phyloP scores from a whole-genome alignment of 2,888 invertebrate genomes.

The Doris montereyensis region DNA sequence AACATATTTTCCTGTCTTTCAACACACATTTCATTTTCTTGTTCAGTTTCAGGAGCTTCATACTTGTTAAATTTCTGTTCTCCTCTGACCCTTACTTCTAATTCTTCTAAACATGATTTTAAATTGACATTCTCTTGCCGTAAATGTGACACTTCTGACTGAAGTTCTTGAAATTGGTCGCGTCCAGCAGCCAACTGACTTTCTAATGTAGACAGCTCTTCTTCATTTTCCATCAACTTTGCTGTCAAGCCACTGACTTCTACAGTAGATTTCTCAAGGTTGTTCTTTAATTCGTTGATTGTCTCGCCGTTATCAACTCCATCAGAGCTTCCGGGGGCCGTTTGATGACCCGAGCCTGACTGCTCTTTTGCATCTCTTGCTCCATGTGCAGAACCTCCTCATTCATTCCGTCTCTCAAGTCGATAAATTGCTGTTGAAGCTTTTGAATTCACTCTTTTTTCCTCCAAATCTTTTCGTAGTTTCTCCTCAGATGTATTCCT shows the following conservation, averaged over 20 bases:
- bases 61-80: no score
- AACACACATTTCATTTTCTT: no score
- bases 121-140: conserved; percentile 47
- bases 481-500: conserved; percentile 45
- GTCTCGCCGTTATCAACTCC: no score
- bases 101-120: neutral
- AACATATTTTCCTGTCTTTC: no score
- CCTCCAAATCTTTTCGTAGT: conserved; percentile 44
- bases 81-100: neutral
- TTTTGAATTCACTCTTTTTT: no score
- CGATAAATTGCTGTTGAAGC: conserved; percentile 44
- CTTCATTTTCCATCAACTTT: conserved; percentile 50
- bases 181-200: conserved; percentile 53
- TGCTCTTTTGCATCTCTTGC: conserved; percentile 34
- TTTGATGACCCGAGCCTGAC: conserved; percentile 25
- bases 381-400: conserved; percentile 37
- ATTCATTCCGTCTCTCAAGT: conserved; percentile 28
- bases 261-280: conserved; percentile 24
- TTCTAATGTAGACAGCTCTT: conserved; percentile 52
- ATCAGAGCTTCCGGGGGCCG: neutral
- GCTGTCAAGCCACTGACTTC: conserved; percentile 44
- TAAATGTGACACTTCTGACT: conserved; percentile 49
- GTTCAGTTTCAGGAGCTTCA: no score
- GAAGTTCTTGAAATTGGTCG: conserved; percentile 54
- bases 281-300: conserved; percentile 28